Conservation (phyloP, 37 sponge, comb jelly and placozoan genomes). For the Chondrilla cf. caribensis region DNA sequence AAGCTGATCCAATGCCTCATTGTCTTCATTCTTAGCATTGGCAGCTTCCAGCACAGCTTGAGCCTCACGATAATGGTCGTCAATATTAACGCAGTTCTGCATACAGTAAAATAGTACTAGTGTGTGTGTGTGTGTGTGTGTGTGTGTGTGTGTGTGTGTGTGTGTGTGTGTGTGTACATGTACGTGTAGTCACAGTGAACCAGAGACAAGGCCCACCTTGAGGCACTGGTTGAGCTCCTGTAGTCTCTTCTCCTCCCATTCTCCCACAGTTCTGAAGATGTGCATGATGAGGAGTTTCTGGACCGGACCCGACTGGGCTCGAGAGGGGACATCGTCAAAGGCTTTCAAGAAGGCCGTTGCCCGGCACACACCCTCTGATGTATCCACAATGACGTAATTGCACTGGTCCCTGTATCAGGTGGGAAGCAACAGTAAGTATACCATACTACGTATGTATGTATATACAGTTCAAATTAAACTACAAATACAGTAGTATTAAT, state of each 20-base stretch:
- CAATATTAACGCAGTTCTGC: no score
- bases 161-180: no score
- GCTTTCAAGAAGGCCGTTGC: conserved; percentile 8
- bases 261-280: neutral
- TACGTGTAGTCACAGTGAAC: no score
- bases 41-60: no score
- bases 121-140: no score
- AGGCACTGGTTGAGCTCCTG: neutral
- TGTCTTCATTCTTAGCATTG: neutral
- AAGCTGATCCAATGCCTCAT: neutral
- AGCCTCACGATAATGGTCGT: no score
- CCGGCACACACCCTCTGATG: conserved; percentile 3
- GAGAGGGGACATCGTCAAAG: neutral
- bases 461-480: neutral
- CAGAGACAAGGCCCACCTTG: neutral
- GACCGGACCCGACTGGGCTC: neutral
- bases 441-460: neutral
- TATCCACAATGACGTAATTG: neutral
- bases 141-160: no score
- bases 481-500: neutral
- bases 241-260: neutral
- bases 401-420: conserved; percentile 5
- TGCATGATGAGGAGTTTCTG: conserved; percentile 6
- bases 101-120: no score
- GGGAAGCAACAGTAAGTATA: neutral